Evolutionary conservation across 2,113 vertebrate genomes (phyloP).

Genomic region (Hypocryptadius cinnamomeus): DNA sequence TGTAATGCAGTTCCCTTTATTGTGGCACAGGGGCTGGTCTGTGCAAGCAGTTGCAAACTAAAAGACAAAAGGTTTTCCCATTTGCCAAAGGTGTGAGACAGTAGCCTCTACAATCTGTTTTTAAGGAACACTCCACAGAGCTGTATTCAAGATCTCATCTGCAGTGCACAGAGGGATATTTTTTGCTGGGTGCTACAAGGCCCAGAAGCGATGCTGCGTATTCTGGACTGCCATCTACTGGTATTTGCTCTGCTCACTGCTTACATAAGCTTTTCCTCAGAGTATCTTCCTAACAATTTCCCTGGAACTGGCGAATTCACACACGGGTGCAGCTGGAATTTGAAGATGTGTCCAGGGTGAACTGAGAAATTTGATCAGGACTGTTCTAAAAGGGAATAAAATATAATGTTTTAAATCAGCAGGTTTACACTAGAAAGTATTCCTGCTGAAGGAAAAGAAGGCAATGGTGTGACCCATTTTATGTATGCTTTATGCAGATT

Average conservation of each 20-base stretch:
- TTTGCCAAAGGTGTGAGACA: background rate
- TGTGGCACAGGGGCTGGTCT: background rate
- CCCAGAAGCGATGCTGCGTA: background rate
- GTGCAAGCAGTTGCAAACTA: background rate
- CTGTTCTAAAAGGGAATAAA: background rate
- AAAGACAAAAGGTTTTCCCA: background rate
- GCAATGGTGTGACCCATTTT: background rate
- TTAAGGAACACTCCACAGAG: background rate
- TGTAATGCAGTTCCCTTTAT: background rate
- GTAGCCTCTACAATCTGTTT: background rate
- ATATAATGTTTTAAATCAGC: background rate
- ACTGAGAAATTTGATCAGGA: background rate
- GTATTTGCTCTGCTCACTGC: background rate
- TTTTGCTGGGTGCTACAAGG: background rate
- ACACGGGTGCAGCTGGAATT: background rate
- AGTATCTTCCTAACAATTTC: background rate
- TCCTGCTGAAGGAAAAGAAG: background rate
- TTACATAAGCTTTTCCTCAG: background rate
- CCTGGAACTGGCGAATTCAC: background rate
- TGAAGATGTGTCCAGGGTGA: background rate
- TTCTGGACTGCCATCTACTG: slow-evolving; percentile 57
- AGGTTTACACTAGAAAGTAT: background rate
- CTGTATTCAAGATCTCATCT: background rate
- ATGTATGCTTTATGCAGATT: background rate
- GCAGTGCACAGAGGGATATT: background rate